A percentile compares a stretch with the other conserved stretches of the same genome.
These are phyloP conservation scores for Hucho hucho DNA, from an alignment of 2,113 vertebrate genomes.

Conservation along the genomic window DNA sequence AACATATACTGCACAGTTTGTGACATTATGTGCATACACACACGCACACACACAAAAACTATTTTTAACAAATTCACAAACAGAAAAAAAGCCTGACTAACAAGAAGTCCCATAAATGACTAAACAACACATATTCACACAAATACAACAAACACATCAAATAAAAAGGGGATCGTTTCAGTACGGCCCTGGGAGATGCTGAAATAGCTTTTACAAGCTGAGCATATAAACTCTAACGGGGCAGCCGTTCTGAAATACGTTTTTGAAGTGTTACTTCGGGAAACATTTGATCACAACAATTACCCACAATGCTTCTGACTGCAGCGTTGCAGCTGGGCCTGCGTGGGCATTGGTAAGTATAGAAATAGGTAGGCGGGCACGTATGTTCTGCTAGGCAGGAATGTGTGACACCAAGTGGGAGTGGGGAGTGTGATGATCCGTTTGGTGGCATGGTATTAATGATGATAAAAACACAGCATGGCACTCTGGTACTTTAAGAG, in stretches of 20 bases:
- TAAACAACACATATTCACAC: slow-evolving; percentile 61
- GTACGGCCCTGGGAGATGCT: slow-evolving; percentile 56
- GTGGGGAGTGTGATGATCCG: slow-evolving; percentile 20
- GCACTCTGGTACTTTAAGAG: slow-evolving; percentile 13
- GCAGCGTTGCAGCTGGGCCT: slow-evolving; percentile 55
- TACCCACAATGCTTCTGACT: slow-evolving; percentile 55
- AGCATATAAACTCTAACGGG: slow-evolving; percentile 56
- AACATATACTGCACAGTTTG: not conserved
- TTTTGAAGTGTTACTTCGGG: slow-evolving; percentile 55
- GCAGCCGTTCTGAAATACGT: slow-evolving; percentile 62
- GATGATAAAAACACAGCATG: not conserved
- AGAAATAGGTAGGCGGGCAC: slow-evolving; percentile 55
- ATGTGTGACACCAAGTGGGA: slow-evolving; percentile 42
- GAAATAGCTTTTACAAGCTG: slow-evolving; percentile 69
- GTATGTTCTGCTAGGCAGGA: slow-evolving; percentile 36
- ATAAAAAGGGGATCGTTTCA: slow-evolving; percentile 65
- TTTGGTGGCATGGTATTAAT: slow-evolving; percentile 17
- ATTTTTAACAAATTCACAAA: not conserved
- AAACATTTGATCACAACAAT: slow-evolving; percentile 59
- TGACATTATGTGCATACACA: not conserved
- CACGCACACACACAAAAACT: not conserved
- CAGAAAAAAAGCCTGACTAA: slow-evolving; percentile 51
- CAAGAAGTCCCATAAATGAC: slow-evolving; percentile 48
- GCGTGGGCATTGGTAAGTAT: slow-evolving; percentile 60
- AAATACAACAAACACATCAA: slow-evolving; percentile 66